These are phyloP conservation scores for Erebia epiphron DNA, from an alignment of 2,888 invertebrate genomes.

Conservation along the genomic window DNA sequence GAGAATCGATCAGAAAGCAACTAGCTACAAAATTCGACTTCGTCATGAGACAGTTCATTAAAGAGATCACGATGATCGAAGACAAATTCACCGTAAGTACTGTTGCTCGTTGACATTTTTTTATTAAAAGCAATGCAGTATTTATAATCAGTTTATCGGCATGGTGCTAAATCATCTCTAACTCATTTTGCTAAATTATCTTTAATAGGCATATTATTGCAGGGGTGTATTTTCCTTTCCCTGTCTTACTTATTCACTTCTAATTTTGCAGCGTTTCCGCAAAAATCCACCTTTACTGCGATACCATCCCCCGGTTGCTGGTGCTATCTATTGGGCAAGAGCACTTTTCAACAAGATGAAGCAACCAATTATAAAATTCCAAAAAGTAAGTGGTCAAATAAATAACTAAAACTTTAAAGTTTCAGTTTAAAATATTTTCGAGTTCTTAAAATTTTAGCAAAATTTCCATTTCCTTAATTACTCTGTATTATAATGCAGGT, in stretches of 20 bases:
- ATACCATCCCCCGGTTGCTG: conserved; percentile 91
- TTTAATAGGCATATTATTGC: too few relatives aligned
- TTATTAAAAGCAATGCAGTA: too few relatives aligned
- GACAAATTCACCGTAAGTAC: conserved; percentile 81
- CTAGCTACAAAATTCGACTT: conserved; percentile 92
- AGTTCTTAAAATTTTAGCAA: too few relatives aligned
- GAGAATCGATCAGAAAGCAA: conserved; percentile 87
- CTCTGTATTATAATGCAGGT: conserved; percentile 48
- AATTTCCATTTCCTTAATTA: too few relatives aligned
- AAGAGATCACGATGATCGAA: conserved; percentile 89
- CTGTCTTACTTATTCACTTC: not conserved
- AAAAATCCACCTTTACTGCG: conserved; percentile 87
- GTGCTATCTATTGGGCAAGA: conserved; percentile 93
- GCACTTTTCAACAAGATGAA: conserved; percentile 91
- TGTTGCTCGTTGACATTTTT: not conserved
- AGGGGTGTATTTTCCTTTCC: too few relatives aligned
- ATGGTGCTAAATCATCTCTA: too few relatives aligned
- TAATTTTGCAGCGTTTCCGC: conserved; percentile 79
- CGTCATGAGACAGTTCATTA: conserved; percentile 92
- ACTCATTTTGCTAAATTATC: too few relatives aligned
- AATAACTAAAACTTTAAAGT: too few relatives aligned
- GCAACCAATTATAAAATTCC: conserved; percentile 90
- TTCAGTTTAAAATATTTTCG: too few relatives aligned
- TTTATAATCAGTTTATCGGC: too few relatives aligned
- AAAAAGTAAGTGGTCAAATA: conserved; percentile 76